A percentile compares a stretch with the other conserved stretches of the same genome.
Conservation (phyloP, 2,113 vertebrate genomes). For the Phrynosoma platyrhinos region DNA sequence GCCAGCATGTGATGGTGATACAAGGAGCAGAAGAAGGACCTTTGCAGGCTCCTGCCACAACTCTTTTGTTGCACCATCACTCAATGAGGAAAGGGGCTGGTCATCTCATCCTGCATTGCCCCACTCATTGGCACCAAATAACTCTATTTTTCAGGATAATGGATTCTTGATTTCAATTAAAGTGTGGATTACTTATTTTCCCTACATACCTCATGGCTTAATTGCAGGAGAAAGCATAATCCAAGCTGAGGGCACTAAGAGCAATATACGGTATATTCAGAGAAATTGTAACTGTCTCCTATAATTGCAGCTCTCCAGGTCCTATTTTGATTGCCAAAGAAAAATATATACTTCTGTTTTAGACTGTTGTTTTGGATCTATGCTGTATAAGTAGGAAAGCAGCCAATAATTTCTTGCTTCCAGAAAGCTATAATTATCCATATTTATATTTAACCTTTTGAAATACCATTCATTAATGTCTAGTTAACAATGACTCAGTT, state of each 20-base stretch:
- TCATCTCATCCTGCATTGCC: too few relatives aligned
- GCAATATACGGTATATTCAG: slow-evolving; percentile 40
- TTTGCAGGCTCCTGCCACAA: too few relatives aligned
- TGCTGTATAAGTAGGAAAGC: slow-evolving; percentile 59
- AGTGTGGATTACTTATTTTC: slow-evolving; percentile 50
- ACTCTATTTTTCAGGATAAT: background rate
- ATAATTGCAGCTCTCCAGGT: slow-evolving; percentile 53
- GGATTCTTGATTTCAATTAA: slow-evolving; percentile 41
- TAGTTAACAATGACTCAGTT: slow-evolving; percentile 56
- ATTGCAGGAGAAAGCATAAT: slow-evolving; percentile 26
- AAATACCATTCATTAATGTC: slow-evolving; percentile 70
- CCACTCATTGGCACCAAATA: too few relatives aligned
- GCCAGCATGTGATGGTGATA: too few relatives aligned
- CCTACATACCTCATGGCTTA: background rate
- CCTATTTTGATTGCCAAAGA: slow-evolving; percentile 58
- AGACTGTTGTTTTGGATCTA: slow-evolving; percentile 62
- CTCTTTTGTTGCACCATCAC: too few relatives aligned
- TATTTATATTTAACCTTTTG: slow-evolving; percentile 80
- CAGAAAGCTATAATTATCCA: slow-evolving; percentile 72
- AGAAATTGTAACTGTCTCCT: slow-evolving; percentile 48
- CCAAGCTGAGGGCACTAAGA: slow-evolving; percentile 29
- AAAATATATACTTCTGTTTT: slow-evolving; percentile 68
- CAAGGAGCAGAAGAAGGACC: too few relatives aligned
- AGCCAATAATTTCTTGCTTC: slow-evolving; percentile 72
- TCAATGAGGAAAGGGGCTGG: too few relatives aligned